Conservation (phyloP, 2,113 vertebrate species). For the Nycticryphes semicollaris region DNA sequence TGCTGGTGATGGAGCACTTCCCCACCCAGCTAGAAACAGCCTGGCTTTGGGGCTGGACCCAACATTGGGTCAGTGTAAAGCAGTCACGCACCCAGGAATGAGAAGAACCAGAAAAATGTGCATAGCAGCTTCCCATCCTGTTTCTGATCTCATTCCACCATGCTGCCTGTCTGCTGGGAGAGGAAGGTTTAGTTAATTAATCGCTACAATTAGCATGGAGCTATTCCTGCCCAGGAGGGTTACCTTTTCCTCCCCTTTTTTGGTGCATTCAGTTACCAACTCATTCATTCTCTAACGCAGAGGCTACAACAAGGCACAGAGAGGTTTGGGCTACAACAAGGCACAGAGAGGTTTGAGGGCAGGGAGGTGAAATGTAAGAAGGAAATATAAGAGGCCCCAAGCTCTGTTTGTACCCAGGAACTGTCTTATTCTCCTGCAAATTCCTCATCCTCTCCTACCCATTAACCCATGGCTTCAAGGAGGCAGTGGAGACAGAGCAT, state of each 20-base stretch:
- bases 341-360: not conserved
- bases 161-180: not conserved
- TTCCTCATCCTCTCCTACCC: not conserved
- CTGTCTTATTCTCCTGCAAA: not conserved
- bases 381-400: not conserved
- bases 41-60: not conserved
- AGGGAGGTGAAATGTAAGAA: not conserved
- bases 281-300: not conserved
- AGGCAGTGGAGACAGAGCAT: not conserved
- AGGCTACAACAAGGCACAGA: not conserved
- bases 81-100: not conserved
- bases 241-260: not conserved
- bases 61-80: not conserved
- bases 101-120: constrained; percentile 19
- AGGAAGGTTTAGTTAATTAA: constrained; percentile 34
- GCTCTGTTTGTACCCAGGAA: not conserved
- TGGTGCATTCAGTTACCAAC: not conserved
- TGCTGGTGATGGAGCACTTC: accelerated
- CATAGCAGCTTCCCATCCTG: not conserved
- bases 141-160: not conserved
- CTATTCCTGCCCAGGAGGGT: not conserved
- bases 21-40: not conserved
- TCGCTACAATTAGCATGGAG: constrained; percentile 39
- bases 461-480: not conserved
- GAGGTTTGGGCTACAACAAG: not conserved